phyloP scores from a whole-genome alignment of 1,140 invertebrate genomes.

The Pantala flavescens region DNA sequence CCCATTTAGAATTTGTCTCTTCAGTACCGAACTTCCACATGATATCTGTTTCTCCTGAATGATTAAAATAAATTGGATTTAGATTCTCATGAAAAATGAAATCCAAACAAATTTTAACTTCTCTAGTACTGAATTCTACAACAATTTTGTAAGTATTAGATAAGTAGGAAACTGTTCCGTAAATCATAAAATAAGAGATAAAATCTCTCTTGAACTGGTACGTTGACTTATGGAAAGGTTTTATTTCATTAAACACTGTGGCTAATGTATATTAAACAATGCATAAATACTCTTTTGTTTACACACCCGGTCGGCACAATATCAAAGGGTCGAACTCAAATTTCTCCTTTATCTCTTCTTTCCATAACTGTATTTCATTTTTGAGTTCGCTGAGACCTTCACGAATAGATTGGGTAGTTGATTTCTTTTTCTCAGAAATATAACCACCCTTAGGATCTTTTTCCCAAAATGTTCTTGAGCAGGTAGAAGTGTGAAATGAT shows the following conservation, averaged over 20 bases:
- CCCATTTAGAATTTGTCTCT: background rate
- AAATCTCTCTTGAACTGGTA: no score
- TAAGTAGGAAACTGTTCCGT: no score
- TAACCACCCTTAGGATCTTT: background rate
- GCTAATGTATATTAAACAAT: no score
- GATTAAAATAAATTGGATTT: background rate
- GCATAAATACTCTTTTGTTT: no score
- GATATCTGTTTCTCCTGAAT: background rate
- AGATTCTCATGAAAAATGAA: background rate
- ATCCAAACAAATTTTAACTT: conserved; percentile 8
- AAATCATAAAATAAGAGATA: no score
- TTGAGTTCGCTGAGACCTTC: conserved; percentile 53
- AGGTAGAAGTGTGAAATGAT: background rate
- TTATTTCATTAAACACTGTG: no score
- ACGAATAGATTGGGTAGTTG: conserved; percentile 30
- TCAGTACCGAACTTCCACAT: background rate
- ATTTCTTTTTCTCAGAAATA: background rate
- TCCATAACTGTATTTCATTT: conserved; percentile 52
- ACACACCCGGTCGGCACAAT: conserved; percentile 40
- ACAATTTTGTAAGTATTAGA: no score
- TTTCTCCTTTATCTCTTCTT: conserved; percentile 55
- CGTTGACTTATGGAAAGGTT: no score
- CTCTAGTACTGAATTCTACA: no score
- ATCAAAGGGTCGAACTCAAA: conserved; percentile 48
- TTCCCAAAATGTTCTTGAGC: background rate